phyloP scores from a whole-genome alignment of 2,888 invertebrate genomes.

The Catotricha subobsoleta region DNA sequence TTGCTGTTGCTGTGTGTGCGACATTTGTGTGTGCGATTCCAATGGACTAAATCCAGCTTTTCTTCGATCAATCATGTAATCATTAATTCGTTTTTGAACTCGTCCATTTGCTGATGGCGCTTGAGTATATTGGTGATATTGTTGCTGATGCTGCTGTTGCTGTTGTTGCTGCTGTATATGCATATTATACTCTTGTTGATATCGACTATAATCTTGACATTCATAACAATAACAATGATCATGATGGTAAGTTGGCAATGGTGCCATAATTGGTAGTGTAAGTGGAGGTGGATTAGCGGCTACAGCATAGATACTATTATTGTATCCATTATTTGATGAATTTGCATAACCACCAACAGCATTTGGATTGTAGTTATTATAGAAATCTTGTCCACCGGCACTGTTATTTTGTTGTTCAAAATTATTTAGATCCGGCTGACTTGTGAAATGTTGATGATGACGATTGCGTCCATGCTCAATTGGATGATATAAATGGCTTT shows the following conservation, averaged over 20 bases:
- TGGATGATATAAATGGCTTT: constrained; percentile 13
- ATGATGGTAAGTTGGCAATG: constrained; percentile 21
- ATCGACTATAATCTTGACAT: constrained; percentile 23
- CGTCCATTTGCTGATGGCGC: constrained; percentile 25
- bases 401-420: constrained; percentile 10
- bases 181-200: constrained; percentile 8
- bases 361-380: constrained; percentile 9
- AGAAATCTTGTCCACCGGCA: constrained; percentile 6
- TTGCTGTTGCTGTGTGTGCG: constrained; percentile 5
- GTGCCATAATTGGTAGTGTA: constrained; percentile 15
- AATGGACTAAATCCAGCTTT: constrained; percentile 25
- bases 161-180: no score
- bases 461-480: constrained; percentile 9
- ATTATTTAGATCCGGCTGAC: constrained; percentile 10
- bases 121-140: constrained; percentile 11
- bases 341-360: constrained; percentile 3
- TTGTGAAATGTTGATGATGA: constrained; percentile 5
- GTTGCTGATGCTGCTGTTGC: constrained; percentile 7
- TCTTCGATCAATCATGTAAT: constrained; percentile 23
- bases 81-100: constrained; percentile 23
- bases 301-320: constrained; percentile 13
- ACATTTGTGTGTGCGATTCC: constrained; percentile 11
- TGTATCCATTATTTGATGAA: constrained; percentile 10
- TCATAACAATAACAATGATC: constrained; percentile 29
- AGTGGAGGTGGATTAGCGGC: constrained; percentile 10